Conservation (phyloP, 2,797 vertebrate species). For the Mus minutoides region DNA sequence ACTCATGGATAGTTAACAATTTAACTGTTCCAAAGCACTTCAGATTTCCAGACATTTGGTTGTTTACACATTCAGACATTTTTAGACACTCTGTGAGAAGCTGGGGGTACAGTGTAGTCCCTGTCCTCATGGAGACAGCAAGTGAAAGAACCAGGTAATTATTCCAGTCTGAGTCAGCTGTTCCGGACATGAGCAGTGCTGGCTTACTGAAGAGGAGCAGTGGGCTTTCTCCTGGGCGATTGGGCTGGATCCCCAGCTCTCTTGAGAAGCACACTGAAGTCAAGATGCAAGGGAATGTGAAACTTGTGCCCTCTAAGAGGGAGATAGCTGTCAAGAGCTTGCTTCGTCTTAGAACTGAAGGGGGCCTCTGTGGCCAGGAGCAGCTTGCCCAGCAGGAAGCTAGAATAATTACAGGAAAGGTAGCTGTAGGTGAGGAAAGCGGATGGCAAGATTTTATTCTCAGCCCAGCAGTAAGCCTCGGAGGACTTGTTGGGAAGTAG, state of each 20-base stretch:
- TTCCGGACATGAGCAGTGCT: background rate
- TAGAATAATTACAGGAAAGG: background rate
- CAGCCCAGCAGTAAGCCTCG: background rate
- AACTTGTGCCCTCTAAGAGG: background rate
- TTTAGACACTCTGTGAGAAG: constrained; percentile 18
- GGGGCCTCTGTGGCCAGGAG: background rate
- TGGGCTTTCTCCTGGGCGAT: background rate
- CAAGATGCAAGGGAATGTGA: background rate
- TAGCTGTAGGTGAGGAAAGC: background rate
- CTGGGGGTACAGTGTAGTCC: background rate
- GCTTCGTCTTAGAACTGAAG: background rate
- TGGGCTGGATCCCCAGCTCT: background rate
- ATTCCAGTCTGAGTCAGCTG: background rate
- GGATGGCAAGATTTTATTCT: background rate
- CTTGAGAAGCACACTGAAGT: background rate
- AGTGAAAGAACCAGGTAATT: constrained; percentile 8
- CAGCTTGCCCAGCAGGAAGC: background rate
- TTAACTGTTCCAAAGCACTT: constrained; percentile 49
- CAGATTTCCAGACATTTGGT: constrained; percentile 18
- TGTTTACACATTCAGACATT: constrained; percentile 53
- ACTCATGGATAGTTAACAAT: constrained; percentile 13
- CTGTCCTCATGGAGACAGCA: background rate
- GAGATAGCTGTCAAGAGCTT: background rate
- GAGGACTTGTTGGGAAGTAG: background rate
- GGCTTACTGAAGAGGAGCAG: background rate